Base-by-base conservation (phyloP, 1,140 invertebrate species). In the Polyergus mexicanus region DNA sequence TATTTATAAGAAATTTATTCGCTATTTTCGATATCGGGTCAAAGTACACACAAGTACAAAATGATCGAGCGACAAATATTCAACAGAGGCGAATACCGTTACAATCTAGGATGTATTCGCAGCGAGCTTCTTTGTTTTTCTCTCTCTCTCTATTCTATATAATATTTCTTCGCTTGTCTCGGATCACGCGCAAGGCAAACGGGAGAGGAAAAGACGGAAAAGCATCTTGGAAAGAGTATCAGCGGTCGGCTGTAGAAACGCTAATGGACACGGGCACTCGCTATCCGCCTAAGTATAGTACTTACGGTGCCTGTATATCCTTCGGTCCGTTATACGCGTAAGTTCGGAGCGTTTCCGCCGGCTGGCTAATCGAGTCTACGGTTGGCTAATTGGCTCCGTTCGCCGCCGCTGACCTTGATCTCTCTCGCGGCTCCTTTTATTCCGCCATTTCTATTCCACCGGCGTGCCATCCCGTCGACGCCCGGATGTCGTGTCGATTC, bases 281-380 rank as follows among this genome's bases (percentile, higher is more conserved):
- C 80, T 85, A 85, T 80, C 77, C 76, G 51, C 76, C 41, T 81
- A 85, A 85, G 84, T 85, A 81, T 69, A 85, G 84, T 85, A 71
- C 84, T 85, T 81, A 85, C 19, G 75, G 54, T 68, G 47, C 76
- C 84, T 66, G 84, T 85, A 85, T 85, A 85, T 85, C 75, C 51
- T 68, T 85, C 35, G 44, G 7, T 7, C 84, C 75, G 84, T 85
- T 85, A 85, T 85, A 80, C 25, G 75, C 41, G 44, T 35, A 76
- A 60, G 75, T 85, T 65, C 62, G 25, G 66, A 85, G 75, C 68
- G 74, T 76, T 85, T 85, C 84, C 84, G 76, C 63, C 76, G 78
- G 76, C 76, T 69, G 47, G 76, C 76, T 85, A 85, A 85, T 85
- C 84, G 77, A 80, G 76, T 85, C 66, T 85, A 85, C 58, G 41